Conservation (phyloP, 2,113 vertebrate species). For the Callospermophilus lateralis region DNA sequence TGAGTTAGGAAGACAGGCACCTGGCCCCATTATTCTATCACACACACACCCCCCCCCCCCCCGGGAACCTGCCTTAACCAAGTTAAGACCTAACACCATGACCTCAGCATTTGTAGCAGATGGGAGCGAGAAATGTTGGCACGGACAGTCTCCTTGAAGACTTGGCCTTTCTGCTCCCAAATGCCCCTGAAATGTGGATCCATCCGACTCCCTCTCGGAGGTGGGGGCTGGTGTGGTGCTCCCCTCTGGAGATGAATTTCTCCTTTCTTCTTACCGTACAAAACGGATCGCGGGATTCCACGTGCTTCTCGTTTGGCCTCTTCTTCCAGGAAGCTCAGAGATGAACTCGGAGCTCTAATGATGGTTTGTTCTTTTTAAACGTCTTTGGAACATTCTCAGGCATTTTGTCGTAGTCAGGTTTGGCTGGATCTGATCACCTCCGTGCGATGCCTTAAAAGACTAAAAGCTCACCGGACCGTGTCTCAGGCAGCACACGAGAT, state of each 20-base stretch:
- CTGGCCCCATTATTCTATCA: constrained; percentile 64
- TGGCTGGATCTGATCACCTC: neutral
- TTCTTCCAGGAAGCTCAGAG: constrained; percentile 17
- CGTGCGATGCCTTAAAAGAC: neutral
- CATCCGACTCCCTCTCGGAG: neutral
- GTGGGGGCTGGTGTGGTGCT: accelerated
- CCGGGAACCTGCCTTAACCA: constrained; percentile 48
- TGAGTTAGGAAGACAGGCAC: constrained; percentile 76
- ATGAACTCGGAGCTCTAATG: neutral
- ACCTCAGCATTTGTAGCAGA: constrained; percentile 47
- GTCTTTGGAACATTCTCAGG: neutral
- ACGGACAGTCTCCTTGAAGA: neutral
- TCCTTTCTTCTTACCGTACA: neutral
- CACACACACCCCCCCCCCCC: constrained; percentile 1
- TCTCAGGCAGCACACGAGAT: neutral
- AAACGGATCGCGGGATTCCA: neutral
- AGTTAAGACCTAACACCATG: constrained; percentile 65
- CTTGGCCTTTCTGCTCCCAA: neutral
- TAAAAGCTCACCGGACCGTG: neutral
- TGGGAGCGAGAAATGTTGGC: neutral
- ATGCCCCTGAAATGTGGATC: neutral
- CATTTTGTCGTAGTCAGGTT: neutral
- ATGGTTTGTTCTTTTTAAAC: neutral
- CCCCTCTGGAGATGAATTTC: neutral
- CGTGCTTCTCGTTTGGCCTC: neutral